A percentile compares a stretch with the other conserved stretches of the same genome.
These are phyloP conservation scores for Lepilemur ruficaudatus DNA, from an alignment of 2,797 vertebrate genomes.

Conservation along the genomic window DNA sequence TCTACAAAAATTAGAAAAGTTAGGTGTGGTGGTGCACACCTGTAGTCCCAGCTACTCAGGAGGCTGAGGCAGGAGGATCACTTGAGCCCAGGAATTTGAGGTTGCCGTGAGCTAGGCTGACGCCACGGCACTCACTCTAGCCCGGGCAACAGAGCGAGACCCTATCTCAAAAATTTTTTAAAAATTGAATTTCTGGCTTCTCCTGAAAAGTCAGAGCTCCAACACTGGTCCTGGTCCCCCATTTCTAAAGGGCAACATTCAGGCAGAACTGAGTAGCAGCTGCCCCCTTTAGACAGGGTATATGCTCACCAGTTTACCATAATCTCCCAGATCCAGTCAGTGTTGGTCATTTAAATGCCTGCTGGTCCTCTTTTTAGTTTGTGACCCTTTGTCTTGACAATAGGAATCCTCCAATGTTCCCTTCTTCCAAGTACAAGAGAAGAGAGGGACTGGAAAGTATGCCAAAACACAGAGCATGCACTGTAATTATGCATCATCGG, in stretches of 20 bases:
- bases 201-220: neutral
- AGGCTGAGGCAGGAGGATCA: neutral
- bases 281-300: neutral
- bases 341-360: neutral
- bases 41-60: neutral
- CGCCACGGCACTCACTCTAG: neutral
- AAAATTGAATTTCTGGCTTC: neutral
- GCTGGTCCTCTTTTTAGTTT: neutral
- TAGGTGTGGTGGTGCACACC: neutral
- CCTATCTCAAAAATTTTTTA: neutral
- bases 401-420: neutral
- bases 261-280: neutral
- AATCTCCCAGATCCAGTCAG: neutral
- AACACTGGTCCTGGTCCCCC: neutral
- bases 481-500: conserved; percentile 37
- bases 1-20: neutral
- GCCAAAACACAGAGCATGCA: neutral
- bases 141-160: neutral
- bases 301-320: neutral
- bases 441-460: neutral
- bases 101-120: neutral
- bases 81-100: neutral
- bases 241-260: neutral
- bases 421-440: conserved; percentile 29
- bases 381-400: neutral